Evolutionary conservation across 2,113 vertebrate species (phyloP), one percentile per base, ranked within the genome.

Genomic region (Cyprinodon brontotheroides): DNA sequence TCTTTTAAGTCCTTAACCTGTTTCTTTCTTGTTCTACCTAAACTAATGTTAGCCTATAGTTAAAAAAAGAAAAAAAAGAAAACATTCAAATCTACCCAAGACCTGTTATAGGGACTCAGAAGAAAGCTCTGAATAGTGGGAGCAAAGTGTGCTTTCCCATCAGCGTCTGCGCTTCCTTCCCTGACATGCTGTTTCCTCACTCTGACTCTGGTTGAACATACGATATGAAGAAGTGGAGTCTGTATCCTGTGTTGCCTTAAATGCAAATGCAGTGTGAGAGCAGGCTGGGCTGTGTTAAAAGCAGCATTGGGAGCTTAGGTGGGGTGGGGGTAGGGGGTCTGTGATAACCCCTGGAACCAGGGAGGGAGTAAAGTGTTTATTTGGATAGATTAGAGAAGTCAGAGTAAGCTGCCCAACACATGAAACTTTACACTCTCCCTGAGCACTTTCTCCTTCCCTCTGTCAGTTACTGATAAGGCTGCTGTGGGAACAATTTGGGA

Each of bases 101-200:
- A 57, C 63, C 36, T 43, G 53, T 48, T 3, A 37, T 12, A 10
- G 74, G 74, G 14, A 22, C 45, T 78, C 61, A 87, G 79, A 83
- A 72, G 77, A 68, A 72, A 77, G 71, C 70, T 84, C 45, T 61
- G 63, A 12, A 57, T 50, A 71, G 75, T 77, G 53, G 45, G 80
- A 74, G 67, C 72, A 79, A 86, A 84, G 29, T 74, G 69, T 85
- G 83, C 85, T 84, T 87, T 87, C 84, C 86, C 80, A 75, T 83
- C 83, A 81, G 65, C 86, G 87, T 90, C 84, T 66, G 78, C 57
- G 77, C 84, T 92, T 92, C 85, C 89, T 91, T 90, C 81, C 82
- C 89, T 92, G 86, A 86, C 83, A 89, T 86, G 71, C 87, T 89
- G 91, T 78, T 93, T 93, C 92, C 92, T 93, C 85, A 63, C 84